Evolutionary conservation across 2,888 invertebrate genomes (phyloP).

Genomic region (Parelbella ahira): DNA sequence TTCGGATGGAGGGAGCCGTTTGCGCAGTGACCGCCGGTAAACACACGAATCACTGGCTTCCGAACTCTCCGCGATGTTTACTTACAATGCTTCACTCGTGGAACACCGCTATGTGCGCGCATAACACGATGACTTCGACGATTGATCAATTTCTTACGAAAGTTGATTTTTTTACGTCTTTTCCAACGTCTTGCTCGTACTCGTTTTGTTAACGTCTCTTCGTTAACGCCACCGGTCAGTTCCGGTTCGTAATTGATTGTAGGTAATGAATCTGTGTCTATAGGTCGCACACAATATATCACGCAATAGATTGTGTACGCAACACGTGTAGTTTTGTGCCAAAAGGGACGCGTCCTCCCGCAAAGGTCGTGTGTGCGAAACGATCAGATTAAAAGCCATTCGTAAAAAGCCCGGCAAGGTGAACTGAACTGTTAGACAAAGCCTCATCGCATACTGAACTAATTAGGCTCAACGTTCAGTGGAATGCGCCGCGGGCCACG

Average conservation of each 20-base stretch:
- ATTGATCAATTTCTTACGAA: slow-evolving; percentile 7
- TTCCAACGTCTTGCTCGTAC: slow-evolving; percentile 6
- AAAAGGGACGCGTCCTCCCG: slow-evolving; percentile 55
- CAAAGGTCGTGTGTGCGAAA: slow-evolving; percentile 50
- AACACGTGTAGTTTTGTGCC: slow-evolving; percentile 38
- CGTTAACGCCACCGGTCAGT: not conserved
- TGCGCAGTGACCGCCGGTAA: slow-evolving; percentile 39
- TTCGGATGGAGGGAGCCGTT: slow-evolving; percentile 50
- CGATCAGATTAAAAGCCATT: slow-evolving; percentile 41
- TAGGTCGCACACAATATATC: slow-evolving; percentile 33
- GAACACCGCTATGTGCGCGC: slow-evolving; percentile 41
- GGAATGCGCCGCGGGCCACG: slow-evolving; percentile 66
- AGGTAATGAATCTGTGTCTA: slow-evolving; percentile 33
- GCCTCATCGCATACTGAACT: slow-evolving; percentile 64
- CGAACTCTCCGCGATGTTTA: slow-evolving; percentile 53
- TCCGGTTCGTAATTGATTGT: slow-evolving; percentile 12
- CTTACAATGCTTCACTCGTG: slow-evolving; percentile 41
- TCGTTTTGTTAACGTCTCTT: slow-evolving; percentile 1
- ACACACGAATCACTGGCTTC: slow-evolving; percentile 52
- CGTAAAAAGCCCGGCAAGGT: slow-evolving; percentile 67
- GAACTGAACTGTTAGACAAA: slow-evolving; percentile 74
- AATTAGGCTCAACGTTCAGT: slow-evolving; percentile 62
- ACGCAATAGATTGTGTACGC: slow-evolving; percentile 36
- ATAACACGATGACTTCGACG: slow-evolving; percentile 25
- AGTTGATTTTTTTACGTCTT: slow-evolving; percentile 6